phyloP scores from a whole-genome alignment of 2,113 vertebrate species.

The Willisornis vidua region DNA sequence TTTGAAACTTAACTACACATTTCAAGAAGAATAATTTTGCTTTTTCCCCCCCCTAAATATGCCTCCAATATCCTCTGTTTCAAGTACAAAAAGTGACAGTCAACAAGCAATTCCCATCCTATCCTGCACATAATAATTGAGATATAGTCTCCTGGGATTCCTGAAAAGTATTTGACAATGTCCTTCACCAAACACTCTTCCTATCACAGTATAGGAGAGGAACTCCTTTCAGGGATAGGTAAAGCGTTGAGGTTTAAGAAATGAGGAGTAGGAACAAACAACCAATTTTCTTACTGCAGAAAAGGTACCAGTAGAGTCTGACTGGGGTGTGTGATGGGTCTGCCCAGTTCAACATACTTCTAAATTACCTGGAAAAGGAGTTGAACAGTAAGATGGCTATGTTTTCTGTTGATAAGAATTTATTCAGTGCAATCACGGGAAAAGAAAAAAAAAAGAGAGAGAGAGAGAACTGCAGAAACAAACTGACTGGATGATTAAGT shows the following conservation, averaged over 20 bases:
- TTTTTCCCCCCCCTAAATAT: not conserved
- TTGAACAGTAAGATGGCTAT: not conserved
- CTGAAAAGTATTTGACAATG: not conserved
- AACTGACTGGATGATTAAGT: conserved; percentile 26
- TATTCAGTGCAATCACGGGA: not conserved
- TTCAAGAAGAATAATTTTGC: not conserved
- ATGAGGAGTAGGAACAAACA: not conserved
- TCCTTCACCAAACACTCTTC: not conserved
- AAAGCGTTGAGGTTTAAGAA: not conserved
- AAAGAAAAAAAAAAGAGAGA: not conserved
- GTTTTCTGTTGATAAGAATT: conserved; percentile 31
- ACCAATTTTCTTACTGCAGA: not conserved
- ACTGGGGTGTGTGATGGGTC: not conserved
- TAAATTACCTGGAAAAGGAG: not conserved
- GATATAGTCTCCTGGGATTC: not conserved
- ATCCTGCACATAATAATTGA: not conserved
- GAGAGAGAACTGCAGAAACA: not conserved
- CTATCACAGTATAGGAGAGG: not conserved
- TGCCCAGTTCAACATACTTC: not conserved
- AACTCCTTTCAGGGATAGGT: not conserved
- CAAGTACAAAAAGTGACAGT: not conserved
- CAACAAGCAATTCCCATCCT: not conserved
- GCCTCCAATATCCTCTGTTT: not conserved
- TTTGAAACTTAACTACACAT: not conserved
- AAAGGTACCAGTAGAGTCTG: not conserved